These are phyloP conservation scores for Cryptosula pallasiana DNA, from an alignment of 2,888 invertebrate genomes.

Conservation along the genomic window DNA sequence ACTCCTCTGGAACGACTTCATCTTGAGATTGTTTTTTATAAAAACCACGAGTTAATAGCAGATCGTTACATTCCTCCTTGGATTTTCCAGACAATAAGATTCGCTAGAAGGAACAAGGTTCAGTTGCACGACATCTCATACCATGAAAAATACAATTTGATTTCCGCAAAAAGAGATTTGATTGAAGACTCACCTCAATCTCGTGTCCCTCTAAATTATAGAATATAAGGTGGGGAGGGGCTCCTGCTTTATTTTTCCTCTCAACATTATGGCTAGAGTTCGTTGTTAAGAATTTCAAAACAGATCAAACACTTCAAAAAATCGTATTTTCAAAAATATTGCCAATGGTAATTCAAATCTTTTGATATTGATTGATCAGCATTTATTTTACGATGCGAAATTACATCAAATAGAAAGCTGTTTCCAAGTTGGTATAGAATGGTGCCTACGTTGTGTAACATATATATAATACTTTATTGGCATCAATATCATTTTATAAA, in stretches of 20 bases:
- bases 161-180: too few relatives aligned
- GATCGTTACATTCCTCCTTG: constrained; percentile 65
- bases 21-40: constrained; percentile 33
- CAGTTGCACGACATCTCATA: not conserved
- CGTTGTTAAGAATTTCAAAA: not conserved
- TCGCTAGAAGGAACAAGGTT: not conserved
- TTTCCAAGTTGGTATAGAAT: too few relatives aligned
- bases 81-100: constrained; percentile 34
- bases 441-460: too few relatives aligned
- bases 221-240: constrained; percentile 39
- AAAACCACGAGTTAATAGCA: constrained; percentile 49
- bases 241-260: constrained; percentile 41
- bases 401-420: not conserved
- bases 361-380: too few relatives aligned
- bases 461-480: too few relatives aligned
- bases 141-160: not conserved
- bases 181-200: constrained; percentile 56
- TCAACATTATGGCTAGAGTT: constrained; percentile 40
- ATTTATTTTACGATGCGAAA: too few relatives aligned
- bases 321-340: too few relatives aligned
- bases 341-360: too few relatives aligned
- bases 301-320: too few relatives aligned
- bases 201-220: constrained; percentile 52
- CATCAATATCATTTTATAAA: too few relatives aligned
- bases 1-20: constrained; percentile 33